phyloP scores from a whole-genome alignment of 2,113 vertebrate species.

The Sorex araneus region DNA sequence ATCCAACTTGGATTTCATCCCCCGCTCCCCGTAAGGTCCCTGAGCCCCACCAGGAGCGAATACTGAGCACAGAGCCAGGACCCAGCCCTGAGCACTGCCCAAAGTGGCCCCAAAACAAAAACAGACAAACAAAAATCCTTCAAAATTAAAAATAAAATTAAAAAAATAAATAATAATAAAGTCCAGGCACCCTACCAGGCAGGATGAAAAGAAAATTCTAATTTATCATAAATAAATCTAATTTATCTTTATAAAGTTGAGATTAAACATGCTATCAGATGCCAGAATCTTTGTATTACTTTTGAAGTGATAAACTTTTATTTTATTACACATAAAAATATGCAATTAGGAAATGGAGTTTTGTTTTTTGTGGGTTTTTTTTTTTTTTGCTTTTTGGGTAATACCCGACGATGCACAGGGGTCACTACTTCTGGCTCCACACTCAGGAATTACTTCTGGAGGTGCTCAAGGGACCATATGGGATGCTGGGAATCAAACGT shows the following conservation, averaged over 20 bases:
- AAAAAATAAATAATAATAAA: not conserved
- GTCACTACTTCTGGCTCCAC: too few species aligned
- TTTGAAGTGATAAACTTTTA: conserved; percentile 32
- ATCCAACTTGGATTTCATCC: not conserved
- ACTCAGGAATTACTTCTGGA: too few species aligned
- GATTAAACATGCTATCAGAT: not conserved
- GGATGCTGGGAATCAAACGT: too few species aligned
- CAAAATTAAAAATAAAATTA: too few species aligned
- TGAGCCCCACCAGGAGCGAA: not conserved
- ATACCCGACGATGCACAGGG: too few species aligned
- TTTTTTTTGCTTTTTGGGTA: too few species aligned
- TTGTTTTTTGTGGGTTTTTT: not conserved
- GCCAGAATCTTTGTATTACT: not conserved
- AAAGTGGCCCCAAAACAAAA: not conserved
- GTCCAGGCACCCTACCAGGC: not conserved
- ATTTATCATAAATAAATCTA: not conserved
- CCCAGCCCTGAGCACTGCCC: not conserved
- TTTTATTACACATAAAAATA: not conserved
- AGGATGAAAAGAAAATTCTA: not conserved
- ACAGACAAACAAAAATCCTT: too few species aligned
- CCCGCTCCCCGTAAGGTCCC: not conserved
- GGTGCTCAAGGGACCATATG: too few species aligned
- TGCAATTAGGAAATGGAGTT: not conserved
- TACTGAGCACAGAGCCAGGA: not conserved
- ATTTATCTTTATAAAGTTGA: not conserved